Conservation (phyloP, 2,888 invertebrate species). For the Drosophila kuntzei region DNA sequence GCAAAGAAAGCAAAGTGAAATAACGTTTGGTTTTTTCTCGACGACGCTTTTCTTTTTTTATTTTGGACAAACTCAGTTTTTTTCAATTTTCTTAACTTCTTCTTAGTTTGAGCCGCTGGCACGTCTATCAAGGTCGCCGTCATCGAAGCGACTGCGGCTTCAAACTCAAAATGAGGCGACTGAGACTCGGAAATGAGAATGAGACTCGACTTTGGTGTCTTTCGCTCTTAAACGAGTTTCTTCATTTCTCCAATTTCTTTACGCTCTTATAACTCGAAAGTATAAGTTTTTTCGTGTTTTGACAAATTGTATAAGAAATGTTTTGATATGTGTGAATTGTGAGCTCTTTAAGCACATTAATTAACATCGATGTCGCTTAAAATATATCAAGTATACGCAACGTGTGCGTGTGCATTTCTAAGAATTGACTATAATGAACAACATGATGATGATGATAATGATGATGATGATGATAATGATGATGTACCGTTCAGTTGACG, state of each 20-base stretch:
- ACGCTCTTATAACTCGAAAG: conserved; percentile 78
- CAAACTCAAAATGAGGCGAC: conserved; percentile 31
- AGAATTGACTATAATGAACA: neutral
- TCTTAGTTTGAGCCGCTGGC: conserved; percentile 74
- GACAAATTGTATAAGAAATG: conserved; percentile 77
- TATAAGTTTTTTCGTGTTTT: conserved; percentile 78
- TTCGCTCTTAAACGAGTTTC: conserved; percentile 72
- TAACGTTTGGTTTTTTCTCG: conserved; percentile 27
- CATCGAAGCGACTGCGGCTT: conserved; percentile 82
- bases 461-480: conserved; percentile 4
- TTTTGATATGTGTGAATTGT: conserved; percentile 59
- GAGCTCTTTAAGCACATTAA: conserved; percentile 57
- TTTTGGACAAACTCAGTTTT: conserved; percentile 2
- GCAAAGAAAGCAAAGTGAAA: conserved; percentile 57
- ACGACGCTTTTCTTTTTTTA: conserved; percentile 35
- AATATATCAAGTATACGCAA: conserved; percentile 55
- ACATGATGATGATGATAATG: neutral
- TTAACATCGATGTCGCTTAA: conserved; percentile 47
- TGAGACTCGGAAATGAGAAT: no score
- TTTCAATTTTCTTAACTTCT: conserved; percentile 6
- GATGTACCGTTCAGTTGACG: conserved; percentile 36
- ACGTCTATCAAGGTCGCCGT: conserved; percentile 86
- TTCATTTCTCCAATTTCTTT: conserved; percentile 44
- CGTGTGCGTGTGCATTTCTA: conserved; percentile 15
- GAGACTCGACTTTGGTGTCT: conserved; percentile 22